Conservation (phyloP, 2,888 invertebrate genomes). For the Gibbula magus region DNA sequence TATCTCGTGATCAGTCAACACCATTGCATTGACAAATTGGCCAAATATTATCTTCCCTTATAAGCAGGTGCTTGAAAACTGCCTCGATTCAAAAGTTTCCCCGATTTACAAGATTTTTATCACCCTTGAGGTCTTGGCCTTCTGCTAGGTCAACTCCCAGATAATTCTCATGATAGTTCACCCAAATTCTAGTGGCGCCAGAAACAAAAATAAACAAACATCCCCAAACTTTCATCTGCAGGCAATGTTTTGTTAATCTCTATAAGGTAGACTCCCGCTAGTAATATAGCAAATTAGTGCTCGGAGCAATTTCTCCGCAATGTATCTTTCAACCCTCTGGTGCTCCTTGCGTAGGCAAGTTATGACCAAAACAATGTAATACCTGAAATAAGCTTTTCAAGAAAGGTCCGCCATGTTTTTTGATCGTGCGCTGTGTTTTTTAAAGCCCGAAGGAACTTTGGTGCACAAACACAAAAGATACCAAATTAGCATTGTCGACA, state of each 20-base stretch:
- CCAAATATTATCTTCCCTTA: background rate
- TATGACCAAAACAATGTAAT: constrained; percentile 16
- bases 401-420: constrained; percentile 19
- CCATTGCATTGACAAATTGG: constrained; percentile 26
- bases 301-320: constrained; percentile 3
- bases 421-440: constrained; percentile 13
- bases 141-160: constrained; percentile 20
- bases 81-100: background rate
- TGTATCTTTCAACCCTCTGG: constrained; percentile 17
- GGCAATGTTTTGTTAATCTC: constrained; percentile 31
- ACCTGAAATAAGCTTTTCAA: constrained; percentile 1
- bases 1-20: constrained; percentile 17
- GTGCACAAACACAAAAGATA: constrained; percentile 27
- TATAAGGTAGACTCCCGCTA: constrained; percentile 24
- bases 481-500: constrained; percentile 27
- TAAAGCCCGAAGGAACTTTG: constrained; percentile 19
- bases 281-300: constrained; percentile 24
- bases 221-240: constrained; percentile 26
- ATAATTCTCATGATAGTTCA: constrained; percentile 23
- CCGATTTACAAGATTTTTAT: constrained; percentile 22
- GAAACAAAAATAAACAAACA: constrained; percentile 30
- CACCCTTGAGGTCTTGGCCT: constrained; percentile 13
- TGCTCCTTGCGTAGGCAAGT: background rate
- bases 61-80: constrained; percentile 18
- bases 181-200: constrained; percentile 29